Evolutionary conservation across 2,113 vertebrate genomes (phyloP).

Genomic region (Plectropomus leopardus): DNA sequence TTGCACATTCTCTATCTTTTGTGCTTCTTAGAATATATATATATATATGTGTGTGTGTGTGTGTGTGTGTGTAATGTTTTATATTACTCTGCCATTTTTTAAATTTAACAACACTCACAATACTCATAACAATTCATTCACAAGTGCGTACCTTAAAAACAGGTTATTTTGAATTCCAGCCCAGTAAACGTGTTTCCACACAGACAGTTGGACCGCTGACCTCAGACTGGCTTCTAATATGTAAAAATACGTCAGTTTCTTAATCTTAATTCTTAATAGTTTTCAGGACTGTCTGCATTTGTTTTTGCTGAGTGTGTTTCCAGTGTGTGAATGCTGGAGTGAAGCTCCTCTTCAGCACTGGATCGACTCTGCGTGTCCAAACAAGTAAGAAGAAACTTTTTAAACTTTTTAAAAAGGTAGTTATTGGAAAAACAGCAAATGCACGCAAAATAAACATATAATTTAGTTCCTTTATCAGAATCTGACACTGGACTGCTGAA

Average conservation of each 20-base stretch:
- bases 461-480: background rate
- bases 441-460: background rate
- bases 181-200: too few species aligned
- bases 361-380: constrained; percentile 31
- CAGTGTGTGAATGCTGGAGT: constrained; percentile 51
- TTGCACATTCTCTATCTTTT: background rate
- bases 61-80: too few species aligned
- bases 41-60: too few species aligned
- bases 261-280: too few species aligned
- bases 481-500: background rate
- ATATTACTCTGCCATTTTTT: background rate
- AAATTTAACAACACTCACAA: background rate
- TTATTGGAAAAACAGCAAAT: background rate
- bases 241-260: too few species aligned
- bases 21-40: too few species aligned
- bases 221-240: too few species aligned
- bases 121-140: too few species aligned
- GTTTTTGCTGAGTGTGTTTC: constrained; percentile 33
- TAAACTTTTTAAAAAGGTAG: background rate
- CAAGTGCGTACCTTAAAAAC: too few species aligned
- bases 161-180: too few species aligned
- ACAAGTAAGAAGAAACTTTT: constrained; percentile 29
- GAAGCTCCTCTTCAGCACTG: constrained; percentile 54
- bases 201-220: too few species aligned
- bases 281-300: too few species aligned